Conservation (phyloP, 2,113 vertebrate species). For the Ctenodactylus gundi region DNA sequence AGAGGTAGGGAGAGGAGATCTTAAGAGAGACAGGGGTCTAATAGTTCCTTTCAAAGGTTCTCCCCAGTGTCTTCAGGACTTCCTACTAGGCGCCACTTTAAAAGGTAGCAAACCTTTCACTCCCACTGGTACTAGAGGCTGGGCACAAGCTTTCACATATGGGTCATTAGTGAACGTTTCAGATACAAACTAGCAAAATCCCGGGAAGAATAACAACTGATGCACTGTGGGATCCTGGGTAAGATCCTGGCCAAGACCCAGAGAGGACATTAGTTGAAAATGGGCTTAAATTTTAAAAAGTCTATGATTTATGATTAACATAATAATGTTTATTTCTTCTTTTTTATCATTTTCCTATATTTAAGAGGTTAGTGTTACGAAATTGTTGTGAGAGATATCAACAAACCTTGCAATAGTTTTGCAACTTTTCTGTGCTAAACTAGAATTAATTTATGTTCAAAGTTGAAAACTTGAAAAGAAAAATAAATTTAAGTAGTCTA, state of each 20-base stretch:
- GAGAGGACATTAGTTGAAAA: not conserved
- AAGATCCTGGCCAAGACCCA: not conserved
- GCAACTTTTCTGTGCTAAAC: not conserved
- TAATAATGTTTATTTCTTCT: not conserved
- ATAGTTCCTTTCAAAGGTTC: not conserved
- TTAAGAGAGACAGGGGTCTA: too few relatives aligned
- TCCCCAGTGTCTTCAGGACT: not conserved
- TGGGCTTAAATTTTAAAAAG: not conserved
- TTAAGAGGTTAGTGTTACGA: not conserved
- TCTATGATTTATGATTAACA: not conserved
- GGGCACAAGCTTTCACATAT: not conserved
- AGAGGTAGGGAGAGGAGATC: too few relatives aligned
- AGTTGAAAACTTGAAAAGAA: constrained; percentile 7
- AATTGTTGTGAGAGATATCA: not conserved
- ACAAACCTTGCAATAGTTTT: not conserved
- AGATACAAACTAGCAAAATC: not conserved
- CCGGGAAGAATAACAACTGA: not conserved
- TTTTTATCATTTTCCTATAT: not conserved
- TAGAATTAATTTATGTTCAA: constrained; percentile 16
- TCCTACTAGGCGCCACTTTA: not conserved
- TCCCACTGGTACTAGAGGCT: not conserved
- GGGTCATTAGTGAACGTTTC: not conserved
- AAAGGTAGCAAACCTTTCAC: not conserved
- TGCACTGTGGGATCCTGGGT: not conserved
- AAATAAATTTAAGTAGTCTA: not conserved